These are phyloP conservation scores for Tachypleus tridentatus DNA, from an alignment of 1,140 invertebrate species.

Conservation along the genomic window DNA sequence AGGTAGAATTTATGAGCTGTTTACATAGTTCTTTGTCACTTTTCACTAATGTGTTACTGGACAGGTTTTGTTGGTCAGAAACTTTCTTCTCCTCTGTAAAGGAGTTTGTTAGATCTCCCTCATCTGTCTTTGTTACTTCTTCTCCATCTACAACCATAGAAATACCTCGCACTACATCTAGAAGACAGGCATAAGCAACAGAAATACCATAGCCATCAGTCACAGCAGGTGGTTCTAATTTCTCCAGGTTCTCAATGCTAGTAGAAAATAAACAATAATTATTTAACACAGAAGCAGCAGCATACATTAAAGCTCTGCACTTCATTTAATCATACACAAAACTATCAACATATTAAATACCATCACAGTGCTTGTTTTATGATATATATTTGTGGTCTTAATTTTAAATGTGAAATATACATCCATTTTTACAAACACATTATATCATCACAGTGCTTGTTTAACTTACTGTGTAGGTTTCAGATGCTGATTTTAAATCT, in stretches of 20 bases:
- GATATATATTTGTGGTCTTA: no score
- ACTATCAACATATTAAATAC: no score
- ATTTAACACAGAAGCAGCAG: not conserved
- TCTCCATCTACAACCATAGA: constrained; percentile 18
- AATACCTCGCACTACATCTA: constrained; percentile 53
- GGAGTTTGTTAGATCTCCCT: not conserved
- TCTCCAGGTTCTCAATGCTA: constrained; percentile 90
- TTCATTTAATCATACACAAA: no score
- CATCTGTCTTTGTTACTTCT: constrained; percentile 26
- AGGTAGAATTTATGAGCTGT: constrained; percentile 84
- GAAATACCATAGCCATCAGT: constrained; percentile 93
- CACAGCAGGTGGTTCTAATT: constrained; percentile 79
- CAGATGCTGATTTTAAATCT: no score
- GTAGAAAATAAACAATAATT: constrained; percentile 27
- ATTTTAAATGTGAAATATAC: no score
- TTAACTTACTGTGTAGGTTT: no score
- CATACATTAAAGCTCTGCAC: not conserved
- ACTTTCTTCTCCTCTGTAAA: not conserved
- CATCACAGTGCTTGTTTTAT: no score
- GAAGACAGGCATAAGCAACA: constrained; percentile 77
- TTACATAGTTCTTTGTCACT: constrained; percentile 26
- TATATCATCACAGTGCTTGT: no score
- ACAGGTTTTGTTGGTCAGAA: not conserved
- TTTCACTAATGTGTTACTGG: not conserved
- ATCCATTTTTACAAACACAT: no score